Percentiles rank a stretch among this genome's conserved stretches.
These are phyloP conservation scores for Selenia dentaria DNA, from an alignment of 2,888 invertebrate genomes.

Conservation along the genomic window DNA sequence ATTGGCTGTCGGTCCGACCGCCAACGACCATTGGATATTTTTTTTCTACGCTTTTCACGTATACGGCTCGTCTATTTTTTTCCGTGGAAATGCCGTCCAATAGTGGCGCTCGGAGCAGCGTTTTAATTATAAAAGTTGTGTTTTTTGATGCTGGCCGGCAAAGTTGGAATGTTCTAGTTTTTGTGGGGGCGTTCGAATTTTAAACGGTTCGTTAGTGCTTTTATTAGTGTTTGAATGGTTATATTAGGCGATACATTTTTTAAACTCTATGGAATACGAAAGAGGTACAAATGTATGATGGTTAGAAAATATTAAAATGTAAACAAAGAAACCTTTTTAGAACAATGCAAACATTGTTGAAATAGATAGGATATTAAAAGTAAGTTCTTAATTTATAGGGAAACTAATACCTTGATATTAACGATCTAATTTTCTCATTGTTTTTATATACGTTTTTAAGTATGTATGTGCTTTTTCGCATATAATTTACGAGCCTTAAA, in stretches of 20 bases:
- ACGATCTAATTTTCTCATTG: too few relatives aligned
- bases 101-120: conserved; percentile 61
- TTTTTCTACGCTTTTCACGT: conserved; percentile 80
- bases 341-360: too few relatives aligned
- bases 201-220: conserved; percentile 25
- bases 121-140: conserved; percentile 77
- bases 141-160: conserved; percentile 46
- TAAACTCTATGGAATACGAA: too few relatives aligned
- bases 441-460: too few relatives aligned
- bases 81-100: conserved; percentile 73
- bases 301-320: too few relatives aligned
- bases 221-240: conserved; percentile 9
- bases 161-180: conserved; percentile 37
- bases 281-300: too few relatives aligned
- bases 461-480: too few relatives aligned
- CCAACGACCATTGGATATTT: conserved; percentile 70
- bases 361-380: too few relatives aligned
- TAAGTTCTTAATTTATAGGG: too few relatives aligned
- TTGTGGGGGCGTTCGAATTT: conserved; percentile 31
- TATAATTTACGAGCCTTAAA: too few relatives aligned
- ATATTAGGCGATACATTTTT: not conserved
- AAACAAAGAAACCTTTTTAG: too few relatives aligned
- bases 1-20: conserved; percentile 62
- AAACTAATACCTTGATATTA: too few relatives aligned
- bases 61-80: conserved; percentile 70